Base-by-base conservation (phyloP, 2,888 invertebrate species). In the Pardosa pseudoannulata region DNA sequence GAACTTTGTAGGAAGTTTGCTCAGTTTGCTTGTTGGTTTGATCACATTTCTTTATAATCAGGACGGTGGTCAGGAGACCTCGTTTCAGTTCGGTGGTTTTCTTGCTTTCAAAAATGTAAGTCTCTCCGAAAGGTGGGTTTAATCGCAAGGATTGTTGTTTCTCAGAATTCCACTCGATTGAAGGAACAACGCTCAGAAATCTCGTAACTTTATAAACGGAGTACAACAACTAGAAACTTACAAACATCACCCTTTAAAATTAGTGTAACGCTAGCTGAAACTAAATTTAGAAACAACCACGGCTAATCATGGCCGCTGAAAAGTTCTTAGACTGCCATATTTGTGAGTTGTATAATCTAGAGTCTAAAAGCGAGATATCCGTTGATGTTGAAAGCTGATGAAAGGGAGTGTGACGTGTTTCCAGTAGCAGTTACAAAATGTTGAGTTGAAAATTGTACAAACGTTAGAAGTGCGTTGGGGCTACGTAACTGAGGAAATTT, bases 401-500 rank as follows among this genome's bases (percentile, higher is more conserved):
- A 6, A 1, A 56, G 56, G 56, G 23, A n/a, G 11, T 23, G 23
- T 23, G 23, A 56, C 56, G 56, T 23, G 56, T 56, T 56, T 19
- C 56, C 56, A 3, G 1, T 56, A 1, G 19, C 56, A 6, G 19
- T 56, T 23, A 23, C 2, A 56, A 23, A 56, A 23, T 23, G 56
- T 23, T 11, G 23, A 56, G 56, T 23, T 56, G 3, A 23, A 56
- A 23, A 23, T 23, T 56, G 56, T 23, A 56, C 56, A 56, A 23
- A 56, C 23, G 23, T 19, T 3, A 6, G 56, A 56, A 56, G 56
- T 56, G 56, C 56, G 11, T 23, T 23, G 11, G 23, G 56, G 23
- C 23, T 56, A 56, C 56, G 56, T 23, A 56, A 56, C 23, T 23
- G 56, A 23, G 56, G 56, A 56, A 56, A 56, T 56, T 56, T 56